Evolutionary conservation across 1,140 invertebrate genomes (phyloP), one percentile per base, ranked within the genome.

Genomic region (Plutomurus gul): DNA sequence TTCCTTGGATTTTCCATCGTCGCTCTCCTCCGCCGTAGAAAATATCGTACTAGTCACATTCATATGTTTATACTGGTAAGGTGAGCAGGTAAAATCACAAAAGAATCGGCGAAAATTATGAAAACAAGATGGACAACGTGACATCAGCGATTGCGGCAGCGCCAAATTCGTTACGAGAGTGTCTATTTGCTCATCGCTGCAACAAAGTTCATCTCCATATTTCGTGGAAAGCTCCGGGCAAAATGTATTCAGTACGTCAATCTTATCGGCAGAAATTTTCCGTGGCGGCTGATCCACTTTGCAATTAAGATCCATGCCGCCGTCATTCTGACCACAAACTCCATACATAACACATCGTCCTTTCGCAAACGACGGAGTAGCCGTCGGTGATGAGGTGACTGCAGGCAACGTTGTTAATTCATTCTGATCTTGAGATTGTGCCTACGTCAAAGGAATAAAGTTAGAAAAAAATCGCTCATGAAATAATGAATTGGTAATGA

Each of bases 81-180:
- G 90, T 13, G 89, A 90, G 86, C 96, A 99, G 0, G 94, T 93
- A 82, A 96, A 89, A 46, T 92, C 90, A 85, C 96, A 98, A 78
- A 96, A 91, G 80, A 95, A 90, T 74, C 91, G 89, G 0, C 91
- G 87, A 85, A 98, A 92, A 87, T 97, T 98, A 40, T 90, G 87
- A 85, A 93, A 89, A 85, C 96, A 98, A 0, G 93, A 91, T 1
- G 95, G 96, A 87, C 96, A 98, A 75, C 95, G 88, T 22, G 88
- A 87, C 5, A 97, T 87, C 1, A 90, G 47, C 18, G 85, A 82
- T 27, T 84, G 78, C 7, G 88, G 85, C 1, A 86, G 46, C 10
- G 51, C 84, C 47, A 89, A 82, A 72, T 85, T 87, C 0, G 46
- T 16, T 4, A 84, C 76, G 20, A 89, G 76, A 20, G 84, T 84